These are phyloP conservation scores for Carassius carassius DNA, from an alignment of 2,113 vertebrate genomes.

Conservation along the genomic window DNA sequence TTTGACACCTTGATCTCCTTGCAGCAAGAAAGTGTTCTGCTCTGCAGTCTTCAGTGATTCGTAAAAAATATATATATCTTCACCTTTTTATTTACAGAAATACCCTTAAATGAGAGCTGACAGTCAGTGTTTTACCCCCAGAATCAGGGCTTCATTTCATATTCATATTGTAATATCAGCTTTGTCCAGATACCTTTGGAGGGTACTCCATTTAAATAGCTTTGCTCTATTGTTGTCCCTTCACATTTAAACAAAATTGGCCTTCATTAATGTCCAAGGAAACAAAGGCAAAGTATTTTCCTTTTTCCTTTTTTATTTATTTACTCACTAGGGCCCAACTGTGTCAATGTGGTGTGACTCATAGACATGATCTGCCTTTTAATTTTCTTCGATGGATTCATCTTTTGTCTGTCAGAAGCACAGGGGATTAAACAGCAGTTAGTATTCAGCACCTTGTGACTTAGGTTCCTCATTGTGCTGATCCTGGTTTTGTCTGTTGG, in stretches of 20 bases:
- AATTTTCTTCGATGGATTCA: not conserved
- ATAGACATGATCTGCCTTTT: conserved; percentile 12
- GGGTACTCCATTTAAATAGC: not conserved
- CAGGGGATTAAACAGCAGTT: not conserved
- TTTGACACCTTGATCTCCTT: not conserved
- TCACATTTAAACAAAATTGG: not conserved
- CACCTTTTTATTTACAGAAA: not conserved
- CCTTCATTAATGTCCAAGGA: not conserved
- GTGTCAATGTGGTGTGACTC: not conserved
- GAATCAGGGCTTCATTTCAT: not conserved
- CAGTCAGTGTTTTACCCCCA: not conserved
- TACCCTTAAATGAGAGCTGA: not conserved
- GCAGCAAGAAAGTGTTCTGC: not conserved
- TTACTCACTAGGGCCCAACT: not conserved
- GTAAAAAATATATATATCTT: not conserved
- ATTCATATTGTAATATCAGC: not conserved
- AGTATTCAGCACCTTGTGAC: too few relatives aligned
- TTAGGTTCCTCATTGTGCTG: not conserved
- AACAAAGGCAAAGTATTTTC: not conserved
- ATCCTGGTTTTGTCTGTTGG: not conserved
- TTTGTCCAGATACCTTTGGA: not conserved
- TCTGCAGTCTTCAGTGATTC: not conserved
- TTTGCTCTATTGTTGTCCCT: not conserved
- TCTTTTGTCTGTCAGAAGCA: not conserved
- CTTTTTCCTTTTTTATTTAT: not conserved